phyloP scores from a whole-genome alignment of 2,888 invertebrate species.

The Xanthorhoe spadicearia region DNA sequence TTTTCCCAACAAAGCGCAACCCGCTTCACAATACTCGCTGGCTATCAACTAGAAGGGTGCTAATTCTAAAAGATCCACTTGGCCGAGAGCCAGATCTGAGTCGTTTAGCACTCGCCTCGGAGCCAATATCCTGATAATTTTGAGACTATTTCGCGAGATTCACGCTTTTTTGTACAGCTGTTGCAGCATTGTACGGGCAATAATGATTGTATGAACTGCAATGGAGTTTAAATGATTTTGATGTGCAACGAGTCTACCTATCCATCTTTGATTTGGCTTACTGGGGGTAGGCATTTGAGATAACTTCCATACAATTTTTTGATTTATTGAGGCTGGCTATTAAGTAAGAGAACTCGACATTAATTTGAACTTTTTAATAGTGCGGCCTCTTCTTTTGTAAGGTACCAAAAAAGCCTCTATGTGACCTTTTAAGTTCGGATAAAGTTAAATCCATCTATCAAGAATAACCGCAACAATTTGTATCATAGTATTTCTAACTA shows the following conservation, averaged over 20 bases:
- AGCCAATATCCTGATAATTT: conserved; percentile 32
- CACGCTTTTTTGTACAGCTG: conserved; percentile 27
- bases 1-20: not conserved
- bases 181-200: conserved; percentile 11
- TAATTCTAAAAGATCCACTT: conserved; percentile 30
- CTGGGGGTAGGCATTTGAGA: too few relatives aligned
- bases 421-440: not conserved
- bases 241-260: not conserved
- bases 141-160: conserved; percentile 21
- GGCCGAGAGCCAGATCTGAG: conserved; percentile 19
- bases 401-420: not conserved
- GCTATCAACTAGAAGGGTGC: conserved; percentile 17
- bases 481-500: not conserved
- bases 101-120: conserved; percentile 21
- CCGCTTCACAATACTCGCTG: conserved; percentile 8
- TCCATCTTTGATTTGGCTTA: too few relatives aligned
- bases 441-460: not conserved
- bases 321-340: too few relatives aligned
- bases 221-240: not conserved
- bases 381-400: too few relatives aligned
- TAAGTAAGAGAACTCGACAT: too few relatives aligned
- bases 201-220: not conserved
- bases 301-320: too few relatives aligned
- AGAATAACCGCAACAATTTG: not conserved
- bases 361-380: too few relatives aligned